Conservation (phyloP, 2,797 vertebrate genomes). For the Pyrrhura leucotis region DNA sequence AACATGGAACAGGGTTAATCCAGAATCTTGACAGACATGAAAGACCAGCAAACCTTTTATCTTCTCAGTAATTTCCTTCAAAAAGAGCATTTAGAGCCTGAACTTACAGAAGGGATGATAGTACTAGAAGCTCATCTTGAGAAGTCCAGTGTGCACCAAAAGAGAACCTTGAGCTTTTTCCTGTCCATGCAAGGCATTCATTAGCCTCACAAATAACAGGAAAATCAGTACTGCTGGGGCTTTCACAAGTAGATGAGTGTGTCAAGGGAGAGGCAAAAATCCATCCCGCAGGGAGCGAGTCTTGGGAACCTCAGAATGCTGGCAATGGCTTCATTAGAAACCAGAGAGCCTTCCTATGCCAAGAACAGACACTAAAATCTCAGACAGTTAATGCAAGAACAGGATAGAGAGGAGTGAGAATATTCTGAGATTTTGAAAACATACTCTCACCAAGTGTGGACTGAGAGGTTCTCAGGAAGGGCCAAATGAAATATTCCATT, state of each 20-base stretch:
- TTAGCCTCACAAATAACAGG: slow-evolving; percentile 56
- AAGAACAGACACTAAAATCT: slow-evolving; percentile 67
- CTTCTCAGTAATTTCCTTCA: background rate
- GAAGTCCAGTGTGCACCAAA: background rate
- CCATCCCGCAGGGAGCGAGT: slow-evolving; percentile 49
- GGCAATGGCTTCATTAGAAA: slow-evolving; percentile 58
- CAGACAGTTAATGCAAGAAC: slow-evolving; percentile 58
- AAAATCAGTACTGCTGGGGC: slow-evolving; percentile 54
- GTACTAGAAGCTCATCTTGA: background rate
- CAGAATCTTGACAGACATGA: background rate
- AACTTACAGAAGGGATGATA: background rate
- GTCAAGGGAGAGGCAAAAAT: slow-evolving; percentile 65
- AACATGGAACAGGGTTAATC: background rate
- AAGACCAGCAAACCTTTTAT: background rate
- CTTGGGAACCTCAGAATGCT: slow-evolving; percentile 60
- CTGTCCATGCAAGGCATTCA: slow-evolving; percentile 45
- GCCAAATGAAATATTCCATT: slow-evolving; percentile 67
- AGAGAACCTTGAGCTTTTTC: slow-evolving; percentile 31
- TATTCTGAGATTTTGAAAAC: slow-evolving; percentile 62
- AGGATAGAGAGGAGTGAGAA: slow-evolving; percentile 50
- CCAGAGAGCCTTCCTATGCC: slow-evolving; percentile 43
- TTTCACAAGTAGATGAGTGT: slow-evolving; percentile 64
- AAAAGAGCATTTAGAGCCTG: background rate
- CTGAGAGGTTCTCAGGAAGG: slow-evolving; percentile 53
- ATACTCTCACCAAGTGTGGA: slow-evolving; percentile 41